Conservation (phyloP, 2,888 invertebrate species). For the Cantharis rustica region DNA sequence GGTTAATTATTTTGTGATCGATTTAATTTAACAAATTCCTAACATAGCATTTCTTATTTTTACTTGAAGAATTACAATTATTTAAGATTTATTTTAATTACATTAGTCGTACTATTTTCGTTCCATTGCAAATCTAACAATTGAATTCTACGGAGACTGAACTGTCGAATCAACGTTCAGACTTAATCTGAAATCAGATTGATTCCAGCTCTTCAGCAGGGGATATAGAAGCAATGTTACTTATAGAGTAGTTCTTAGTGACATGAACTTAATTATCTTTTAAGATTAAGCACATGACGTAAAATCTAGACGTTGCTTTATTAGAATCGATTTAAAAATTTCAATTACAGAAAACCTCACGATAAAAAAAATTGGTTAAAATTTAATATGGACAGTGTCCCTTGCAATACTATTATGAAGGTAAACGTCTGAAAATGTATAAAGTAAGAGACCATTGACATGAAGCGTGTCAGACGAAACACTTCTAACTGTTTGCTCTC, state of each 20-base stretch:
- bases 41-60: neutral
- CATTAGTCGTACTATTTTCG: neutral
- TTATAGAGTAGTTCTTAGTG: conserved; percentile 31
- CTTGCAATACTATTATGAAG: conserved; percentile 11
- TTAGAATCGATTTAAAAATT: conserved; percentile 21
- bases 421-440: conserved; percentile 23
- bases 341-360: conserved; percentile 3
- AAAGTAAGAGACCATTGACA: conserved; percentile 21
- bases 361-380: conserved; percentile 13
- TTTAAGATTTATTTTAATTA: neutral
- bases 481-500: conserved; percentile 15
- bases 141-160: conserved; percentile 14
- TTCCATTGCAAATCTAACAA: conserved; percentile 12
- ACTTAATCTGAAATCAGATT: conserved; percentile 28
- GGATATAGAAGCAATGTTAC: conserved; percentile 22
- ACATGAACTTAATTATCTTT: conserved; percentile 31
- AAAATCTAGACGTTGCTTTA: conserved; percentile 22
- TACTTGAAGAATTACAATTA: neutral
- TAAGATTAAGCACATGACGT: conserved; percentile 25
- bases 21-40: neutral
- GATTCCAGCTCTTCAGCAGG: conserved; percentile 25
- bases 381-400: conserved; percentile 12
- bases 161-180: conserved; percentile 16
- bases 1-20: neutral
- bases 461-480: conserved; percentile 24